Evolutionary conservation across 2,888 invertebrate species (phyloP).

Genomic region (Cloeon dipterum): DNA sequence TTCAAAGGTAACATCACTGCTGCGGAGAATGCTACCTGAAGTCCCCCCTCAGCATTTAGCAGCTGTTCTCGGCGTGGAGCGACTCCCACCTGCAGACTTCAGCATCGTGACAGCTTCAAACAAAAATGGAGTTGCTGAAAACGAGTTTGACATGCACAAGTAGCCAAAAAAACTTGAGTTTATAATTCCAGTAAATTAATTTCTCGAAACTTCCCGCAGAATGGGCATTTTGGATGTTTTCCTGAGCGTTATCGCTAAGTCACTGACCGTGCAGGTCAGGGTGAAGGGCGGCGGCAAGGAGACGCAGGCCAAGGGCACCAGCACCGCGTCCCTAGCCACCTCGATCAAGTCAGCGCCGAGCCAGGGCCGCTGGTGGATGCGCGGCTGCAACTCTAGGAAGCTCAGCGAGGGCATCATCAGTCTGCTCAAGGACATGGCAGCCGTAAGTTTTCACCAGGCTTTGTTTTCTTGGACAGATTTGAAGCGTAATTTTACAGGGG

Average conservation of each 20-base stretch:
- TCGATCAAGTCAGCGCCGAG: slow-evolving; percentile 32
- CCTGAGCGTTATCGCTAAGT: slow-evolving; percentile 74
- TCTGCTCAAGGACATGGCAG: slow-evolving; percentile 77
- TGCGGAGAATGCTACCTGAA: slow-evolving; percentile 73
- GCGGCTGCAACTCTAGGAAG: slow-evolving; percentile 61
- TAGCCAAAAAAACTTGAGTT: slow-evolving; percentile 9
- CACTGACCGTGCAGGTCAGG: slow-evolving; percentile 75
- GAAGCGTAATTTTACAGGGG: slow-evolving; percentile 31
- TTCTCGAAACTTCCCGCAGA: slow-evolving; percentile 17
- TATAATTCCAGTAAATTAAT: neutral
- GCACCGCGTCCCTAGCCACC: slow-evolving; percentile 31
- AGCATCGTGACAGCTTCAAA: slow-evolving; percentile 39
- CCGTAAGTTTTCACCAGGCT: slow-evolving; percentile 50
- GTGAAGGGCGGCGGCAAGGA: slow-evolving; percentile 23
- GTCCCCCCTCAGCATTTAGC: slow-evolving; percentile 68
- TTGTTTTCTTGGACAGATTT: neutral
- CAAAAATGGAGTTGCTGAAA: slow-evolving; percentile 18
- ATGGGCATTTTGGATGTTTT: slow-evolving; percentile 73
- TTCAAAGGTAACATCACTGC: slow-evolving; percentile 50
- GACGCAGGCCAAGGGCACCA: slow-evolving; percentile 20
- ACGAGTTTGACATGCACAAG: slow-evolving; percentile 26
- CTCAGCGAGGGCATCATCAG: slow-evolving; percentile 72
- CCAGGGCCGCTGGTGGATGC: slow-evolving; percentile 54
- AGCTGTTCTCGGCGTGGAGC: slow-evolving; percentile 44
- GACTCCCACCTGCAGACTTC: slow-evolving; percentile 50